A percentile compares a stretch with the other conserved stretches of the same genome.
These are phyloP conservation scores for Isotomurus palustris DNA, from an alignment of 2,888 invertebrate species.

Conservation along the genomic window DNA sequence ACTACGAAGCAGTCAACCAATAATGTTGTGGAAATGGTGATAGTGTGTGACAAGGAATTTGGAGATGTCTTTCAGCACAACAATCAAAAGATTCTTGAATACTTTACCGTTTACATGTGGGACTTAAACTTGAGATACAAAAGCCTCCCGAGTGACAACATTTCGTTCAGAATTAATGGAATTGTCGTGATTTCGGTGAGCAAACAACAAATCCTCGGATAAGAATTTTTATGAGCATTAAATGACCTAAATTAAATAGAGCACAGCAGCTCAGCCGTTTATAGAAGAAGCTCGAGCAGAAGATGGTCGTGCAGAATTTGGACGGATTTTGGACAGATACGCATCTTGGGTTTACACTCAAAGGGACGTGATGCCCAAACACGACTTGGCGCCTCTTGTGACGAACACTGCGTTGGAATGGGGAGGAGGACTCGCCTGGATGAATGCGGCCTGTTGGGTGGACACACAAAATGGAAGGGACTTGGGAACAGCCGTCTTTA, in stretches of 20 bases:
- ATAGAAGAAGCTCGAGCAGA: constrained; percentile 31
- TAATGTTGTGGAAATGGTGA: constrained; percentile 18
- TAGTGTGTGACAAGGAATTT: constrained; percentile 32
- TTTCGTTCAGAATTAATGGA: constrained; percentile 23
- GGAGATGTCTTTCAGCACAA: constrained; percentile 26
- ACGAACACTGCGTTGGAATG: constrained; percentile 30
- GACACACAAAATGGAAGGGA: background rate
- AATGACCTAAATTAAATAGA: background rate
- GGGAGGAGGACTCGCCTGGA: constrained; percentile 34
- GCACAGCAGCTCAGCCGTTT: constrained; percentile 24
- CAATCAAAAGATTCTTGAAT: constrained; percentile 22
- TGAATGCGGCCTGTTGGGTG: constrained; percentile 19
- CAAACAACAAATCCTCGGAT: background rate
- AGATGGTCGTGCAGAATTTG: constrained; percentile 31
- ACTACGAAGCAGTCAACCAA: too few relatives aligned
- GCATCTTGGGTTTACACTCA: constrained; percentile 23
- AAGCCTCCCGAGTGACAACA: constrained; percentile 18
- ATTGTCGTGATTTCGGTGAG: constrained; percentile 22
- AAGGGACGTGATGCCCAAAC: constrained; percentile 13
- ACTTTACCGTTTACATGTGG: constrained; percentile 34
- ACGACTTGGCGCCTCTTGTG: constrained; percentile 27
- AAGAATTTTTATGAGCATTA: background rate
- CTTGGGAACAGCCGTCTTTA: constrained; percentile 22
- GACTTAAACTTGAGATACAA: constrained; percentile 31
- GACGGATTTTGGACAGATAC: constrained; percentile 20